Conservation (phyloP, 1,140 invertebrate species). For the Probaryconus sp. region DNA sequence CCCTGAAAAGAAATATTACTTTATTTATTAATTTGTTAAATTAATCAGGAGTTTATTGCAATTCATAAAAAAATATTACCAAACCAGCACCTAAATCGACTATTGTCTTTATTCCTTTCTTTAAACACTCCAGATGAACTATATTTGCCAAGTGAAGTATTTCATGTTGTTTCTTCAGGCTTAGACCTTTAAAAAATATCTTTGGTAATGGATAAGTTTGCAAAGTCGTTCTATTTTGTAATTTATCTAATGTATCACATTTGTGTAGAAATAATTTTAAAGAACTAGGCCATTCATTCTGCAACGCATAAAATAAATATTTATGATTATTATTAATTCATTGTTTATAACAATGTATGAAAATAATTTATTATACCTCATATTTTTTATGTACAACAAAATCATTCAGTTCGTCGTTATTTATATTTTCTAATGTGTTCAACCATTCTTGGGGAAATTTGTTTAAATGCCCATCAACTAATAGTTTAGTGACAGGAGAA, state of each 20-base stretch:
- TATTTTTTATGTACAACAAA: conserved; percentile 66
- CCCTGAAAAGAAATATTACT: conserved; percentile 78
- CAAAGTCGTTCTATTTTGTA: conserved; percentile 37
- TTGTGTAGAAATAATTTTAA: conserved; percentile 75
- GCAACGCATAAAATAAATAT: conserved; percentile 51
- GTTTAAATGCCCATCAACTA: conserved; percentile 79
- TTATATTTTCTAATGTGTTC: conserved; percentile 72
- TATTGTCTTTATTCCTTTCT: conserved; percentile 79
- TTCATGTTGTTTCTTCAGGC: conserved; percentile 85
- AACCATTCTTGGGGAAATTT: conserved; percentile 80
- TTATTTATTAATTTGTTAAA: conserved; percentile 36
- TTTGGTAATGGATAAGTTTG: conserved; percentile 60
- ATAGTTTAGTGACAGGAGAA: conserved; percentile 82
- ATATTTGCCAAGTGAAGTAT: conserved; percentile 81
- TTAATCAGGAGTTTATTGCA: conserved; percentile 10
- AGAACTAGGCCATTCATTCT: conserved; percentile 71
- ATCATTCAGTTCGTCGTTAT: conserved; percentile 76
- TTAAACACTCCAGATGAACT: conserved; percentile 79
- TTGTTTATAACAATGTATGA: conserved; percentile 13
- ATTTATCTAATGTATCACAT: conserved; percentile 66
- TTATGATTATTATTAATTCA: conserved; percentile 15
- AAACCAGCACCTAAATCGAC: conserved; percentile 90
- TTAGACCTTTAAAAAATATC: conserved; percentile 74
- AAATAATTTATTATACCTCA: conserved; percentile 53
- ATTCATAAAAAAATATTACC: conserved; percentile 72